These are phyloP conservation scores for Perizoma affinitatum DNA, from an alignment of 2,888 invertebrate genomes.

Conservation along the genomic window DNA sequence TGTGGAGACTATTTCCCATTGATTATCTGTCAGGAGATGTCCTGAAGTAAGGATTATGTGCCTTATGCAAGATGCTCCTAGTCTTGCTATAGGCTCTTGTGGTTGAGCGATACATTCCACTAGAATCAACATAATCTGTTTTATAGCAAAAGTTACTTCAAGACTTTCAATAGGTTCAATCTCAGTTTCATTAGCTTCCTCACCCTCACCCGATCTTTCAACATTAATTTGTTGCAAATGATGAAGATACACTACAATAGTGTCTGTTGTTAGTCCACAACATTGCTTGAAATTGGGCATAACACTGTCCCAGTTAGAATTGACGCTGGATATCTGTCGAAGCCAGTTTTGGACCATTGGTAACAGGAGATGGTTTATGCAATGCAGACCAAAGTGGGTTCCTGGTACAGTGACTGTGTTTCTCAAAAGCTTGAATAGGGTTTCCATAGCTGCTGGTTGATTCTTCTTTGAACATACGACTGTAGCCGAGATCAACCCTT, in stretches of 20 bases:
- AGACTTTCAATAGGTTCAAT: constrained; percentile 83
- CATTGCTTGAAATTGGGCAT: constrained; percentile 97
- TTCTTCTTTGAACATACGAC: constrained; percentile 95
- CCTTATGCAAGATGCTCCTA: constrained; percentile 96
- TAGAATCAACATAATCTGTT: constrained; percentile 92
- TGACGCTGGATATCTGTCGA: constrained; percentile 88
- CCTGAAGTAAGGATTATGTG: constrained; percentile 93
- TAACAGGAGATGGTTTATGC: constrained; percentile 94
- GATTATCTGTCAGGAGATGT: constrained; percentile 90
- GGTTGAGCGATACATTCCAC: constrained; percentile 96
- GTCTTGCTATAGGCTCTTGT: constrained; percentile 93
- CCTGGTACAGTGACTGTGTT: constrained; percentile 92
- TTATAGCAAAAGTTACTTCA: constrained; percentile 89
- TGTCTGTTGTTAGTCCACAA: constrained; percentile 95
- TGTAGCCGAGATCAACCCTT: constrained; percentile 92
- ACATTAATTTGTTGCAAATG: constrained; percentile 87
- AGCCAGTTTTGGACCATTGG: constrained; percentile 98
- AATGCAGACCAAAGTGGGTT: constrained; percentile 94
- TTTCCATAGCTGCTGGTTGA: constrained; percentile 94
- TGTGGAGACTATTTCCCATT: constrained; percentile 94
- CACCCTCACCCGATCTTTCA: constrained; percentile 65
- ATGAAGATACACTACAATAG: constrained; percentile 93
- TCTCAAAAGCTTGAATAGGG: constrained; percentile 92
- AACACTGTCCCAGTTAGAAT: constrained; percentile 89
- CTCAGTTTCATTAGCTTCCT: constrained; percentile 68